Evolutionary conservation across 2,797 vertebrate species (phyloP), one percentile per base, ranked within the genome.

Genomic region (Glyptemys insculpta): DNA sequence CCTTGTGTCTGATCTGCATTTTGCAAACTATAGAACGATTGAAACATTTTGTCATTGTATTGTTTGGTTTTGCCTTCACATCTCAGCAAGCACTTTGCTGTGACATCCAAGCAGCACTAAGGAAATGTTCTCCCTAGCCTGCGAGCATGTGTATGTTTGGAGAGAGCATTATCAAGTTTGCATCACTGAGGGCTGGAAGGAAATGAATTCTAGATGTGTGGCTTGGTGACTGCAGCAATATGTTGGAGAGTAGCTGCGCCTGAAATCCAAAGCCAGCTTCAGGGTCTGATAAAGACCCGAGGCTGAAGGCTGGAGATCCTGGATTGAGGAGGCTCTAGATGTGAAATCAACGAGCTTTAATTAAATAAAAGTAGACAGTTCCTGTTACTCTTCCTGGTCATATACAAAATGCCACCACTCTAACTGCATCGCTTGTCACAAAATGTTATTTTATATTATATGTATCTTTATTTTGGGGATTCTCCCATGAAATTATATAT

Each of bases 51-150:
- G 62, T 76, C 68, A 79, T 57, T 78, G 8, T 79, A 29, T 47
- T 79, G 72, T 79, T 90, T 57, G 56, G 29, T 88, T 88, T 37
- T 87, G 57, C 37, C 37, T 81, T 90, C 79, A 78, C 25, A 76
- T 44, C 53, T 89, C 81, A 53, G 54, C 44, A 81, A 90, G 82
- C 49, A 23, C 19, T 80, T 25, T 29, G 37, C 2, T 57, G 85
- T 1, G 1, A 31, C 3, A 0, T 34, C 49, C 81, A 62, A 92
- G 83, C 41, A 50, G 50, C 29, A 21, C 23, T 88, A 59, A 57
- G 15, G 62, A 84, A 29, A 16, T 78, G 44, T 74, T 89, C 34
- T 78, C 29, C 59, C 15, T 86, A 47, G 56, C n/a, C 31, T 50
- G 21, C 18, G 59, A 72, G 21, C 18, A 25, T 18, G 25, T 37